Conservation (phyloP, 2,888 invertebrate genomes). For the Tineola bisselliella region DNA sequence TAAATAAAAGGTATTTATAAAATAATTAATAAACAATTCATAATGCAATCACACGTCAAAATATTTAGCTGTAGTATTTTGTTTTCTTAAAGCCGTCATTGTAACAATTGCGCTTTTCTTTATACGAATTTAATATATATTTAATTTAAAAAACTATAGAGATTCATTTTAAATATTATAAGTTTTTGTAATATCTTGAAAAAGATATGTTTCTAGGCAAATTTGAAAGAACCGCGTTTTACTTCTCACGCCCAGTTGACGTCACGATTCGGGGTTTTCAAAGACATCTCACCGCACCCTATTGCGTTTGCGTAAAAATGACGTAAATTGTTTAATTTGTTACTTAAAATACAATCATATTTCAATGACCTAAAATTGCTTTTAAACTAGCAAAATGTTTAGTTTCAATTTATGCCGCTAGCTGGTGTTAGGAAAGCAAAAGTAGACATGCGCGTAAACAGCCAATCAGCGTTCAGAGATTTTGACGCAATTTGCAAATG, state of each 20-base stretch:
- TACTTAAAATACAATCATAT: conserved; percentile 20
- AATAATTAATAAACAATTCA: too few species aligned
- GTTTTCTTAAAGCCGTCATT: too few species aligned
- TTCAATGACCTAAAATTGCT: not conserved
- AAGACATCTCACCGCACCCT: conserved; percentile 59
- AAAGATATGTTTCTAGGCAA: not conserved
- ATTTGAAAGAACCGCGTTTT: conserved; percentile 38
- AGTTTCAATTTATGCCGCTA: conserved; percentile 28
- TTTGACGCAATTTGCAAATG: conserved; percentile 71
- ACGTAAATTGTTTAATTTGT: conserved; percentile 22
- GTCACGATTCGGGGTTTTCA: conserved; percentile 64
- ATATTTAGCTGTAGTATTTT: too few species aligned
- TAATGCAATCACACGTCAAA: too few species aligned
- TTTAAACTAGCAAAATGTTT: conserved; percentile 17
- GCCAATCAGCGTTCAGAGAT: conserved; percentile 58
- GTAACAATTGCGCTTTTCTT: too few species aligned
- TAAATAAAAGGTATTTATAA: too few species aligned
- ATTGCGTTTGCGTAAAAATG: conserved; percentile 29
- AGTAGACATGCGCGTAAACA: conserved; percentile 49
- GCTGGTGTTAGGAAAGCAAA: conserved; percentile 33
- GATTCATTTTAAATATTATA: too few species aligned
- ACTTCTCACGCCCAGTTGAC: conserved; percentile 66
- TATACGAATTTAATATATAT: too few species aligned
- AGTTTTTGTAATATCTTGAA: too few species aligned
- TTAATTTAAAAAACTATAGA: too few species aligned